Percentiles rank a stretch among this genome's conserved stretches.
Evolutionary conservation across 1,140 invertebrate species (phyloP).

Genomic region (Oncopodura yosiiana): DNA sequence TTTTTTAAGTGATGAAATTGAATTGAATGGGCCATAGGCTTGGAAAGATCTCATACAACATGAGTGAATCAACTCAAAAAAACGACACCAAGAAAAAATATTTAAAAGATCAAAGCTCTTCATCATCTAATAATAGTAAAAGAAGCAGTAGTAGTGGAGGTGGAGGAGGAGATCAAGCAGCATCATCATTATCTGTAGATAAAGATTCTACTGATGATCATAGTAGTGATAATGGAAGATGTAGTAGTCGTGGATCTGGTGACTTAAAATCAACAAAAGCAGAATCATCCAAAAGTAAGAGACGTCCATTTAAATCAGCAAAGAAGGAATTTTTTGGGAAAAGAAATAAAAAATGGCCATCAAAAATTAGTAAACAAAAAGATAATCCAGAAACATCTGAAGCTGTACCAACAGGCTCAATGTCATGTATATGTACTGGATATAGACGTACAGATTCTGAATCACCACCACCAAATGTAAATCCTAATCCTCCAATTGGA

Average conservation of each 20-base stretch:
- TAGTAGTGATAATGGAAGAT: background rate
- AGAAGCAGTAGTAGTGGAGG: conserved; percentile 22
- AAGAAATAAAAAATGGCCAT: conserved; percentile 31
- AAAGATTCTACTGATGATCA: background rate
- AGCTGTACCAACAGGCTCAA: background rate
- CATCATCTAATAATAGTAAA: conserved; percentile 3
- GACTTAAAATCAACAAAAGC: background rate
- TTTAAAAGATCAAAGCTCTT: conserved; percentile 1
- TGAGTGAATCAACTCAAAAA: conserved; percentile 23
- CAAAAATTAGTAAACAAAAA: conserved; percentile 13
- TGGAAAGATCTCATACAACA: conserved; percentile 30
- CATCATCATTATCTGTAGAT: background rate
- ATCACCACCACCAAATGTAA: background rate
- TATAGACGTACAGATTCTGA: background rate
- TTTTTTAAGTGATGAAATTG: no score
- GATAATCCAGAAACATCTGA: conserved; percentile 13
- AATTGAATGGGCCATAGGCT: conserved; percentile 31
- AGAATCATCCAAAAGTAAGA: background rate
- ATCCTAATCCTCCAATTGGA: conserved; percentile 6
- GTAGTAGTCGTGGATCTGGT: background rate
- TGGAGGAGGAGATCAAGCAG: background rate
- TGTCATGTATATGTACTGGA: conserved; percentile 8
- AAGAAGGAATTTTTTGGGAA: conserved; percentile 32
- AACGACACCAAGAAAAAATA: conserved; percentile 18
- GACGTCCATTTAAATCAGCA: background rate